phyloP scores from a whole-genome alignment of 2,113 vertebrate species.

The Syngnathus scovelli region DNA sequence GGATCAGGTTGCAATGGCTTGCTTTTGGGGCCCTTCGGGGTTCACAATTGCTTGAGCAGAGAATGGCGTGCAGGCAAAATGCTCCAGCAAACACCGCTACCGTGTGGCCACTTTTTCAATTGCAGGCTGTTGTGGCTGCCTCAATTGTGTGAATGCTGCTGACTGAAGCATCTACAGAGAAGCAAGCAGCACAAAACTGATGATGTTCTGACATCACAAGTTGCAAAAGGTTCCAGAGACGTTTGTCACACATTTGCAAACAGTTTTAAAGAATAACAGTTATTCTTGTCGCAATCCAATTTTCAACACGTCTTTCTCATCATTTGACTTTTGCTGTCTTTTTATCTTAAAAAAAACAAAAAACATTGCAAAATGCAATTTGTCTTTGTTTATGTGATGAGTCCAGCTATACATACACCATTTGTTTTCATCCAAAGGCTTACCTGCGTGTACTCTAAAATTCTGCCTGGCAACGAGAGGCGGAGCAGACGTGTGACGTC shows the following conservation, averaged over 20 bases:
- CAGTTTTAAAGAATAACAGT: no score
- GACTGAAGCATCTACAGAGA: no score
- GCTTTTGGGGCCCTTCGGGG: constrained; percentile 16
- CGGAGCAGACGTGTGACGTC: constrained; percentile 1
- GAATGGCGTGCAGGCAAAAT: constrained; percentile 7
- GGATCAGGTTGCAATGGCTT: constrained; percentile 16
- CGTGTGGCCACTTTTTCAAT: constrained; percentile 27
- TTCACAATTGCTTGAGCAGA: neutral
- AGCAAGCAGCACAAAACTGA: no score
- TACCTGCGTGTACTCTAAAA: neutral
- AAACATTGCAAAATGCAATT: no score
- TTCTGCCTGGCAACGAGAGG: constrained; percentile 5
- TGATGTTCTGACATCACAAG: no score
- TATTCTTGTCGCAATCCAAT: no score
- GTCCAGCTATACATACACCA: neutral
- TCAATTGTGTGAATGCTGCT: neutral
- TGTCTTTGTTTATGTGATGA: neutral
- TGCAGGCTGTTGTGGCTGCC: constrained; percentile 10
- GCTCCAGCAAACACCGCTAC: constrained; percentile 47
- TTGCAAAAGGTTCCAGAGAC: no score
- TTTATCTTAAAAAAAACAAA: no score
- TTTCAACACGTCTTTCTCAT: no score
- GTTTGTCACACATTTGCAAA: no score
- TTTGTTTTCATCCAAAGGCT: neutral
- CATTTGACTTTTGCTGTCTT: no score